These are phyloP conservation scores for Neuroscelio doddi DNA, from an alignment of 2,888 invertebrate species.

Conservation along the genomic window DNA sequence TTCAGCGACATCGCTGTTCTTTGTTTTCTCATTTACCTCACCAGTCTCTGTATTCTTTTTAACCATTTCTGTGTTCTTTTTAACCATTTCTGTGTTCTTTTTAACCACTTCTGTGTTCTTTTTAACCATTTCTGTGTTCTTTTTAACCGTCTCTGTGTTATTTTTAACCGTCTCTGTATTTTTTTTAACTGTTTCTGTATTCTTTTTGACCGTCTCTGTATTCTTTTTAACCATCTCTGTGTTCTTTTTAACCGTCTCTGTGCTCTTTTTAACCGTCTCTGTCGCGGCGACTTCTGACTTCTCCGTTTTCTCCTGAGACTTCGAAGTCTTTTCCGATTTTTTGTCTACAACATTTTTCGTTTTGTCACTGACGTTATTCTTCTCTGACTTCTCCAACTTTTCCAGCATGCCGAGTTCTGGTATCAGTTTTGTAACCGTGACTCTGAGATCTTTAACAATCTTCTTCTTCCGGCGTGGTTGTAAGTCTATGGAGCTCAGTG, in stretches of 20 bases:
- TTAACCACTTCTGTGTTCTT: constrained; percentile 26
- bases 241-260: constrained; percentile 40
- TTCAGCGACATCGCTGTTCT: constrained; percentile 41
- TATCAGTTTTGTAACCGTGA: constrained; percentile 67
- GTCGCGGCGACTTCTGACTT: constrained; percentile 56
- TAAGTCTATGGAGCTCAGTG: constrained; percentile 56
- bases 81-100: constrained; percentile 20
- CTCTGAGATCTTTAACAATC: constrained; percentile 67
- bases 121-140: constrained; percentile 33
- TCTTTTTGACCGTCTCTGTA: constrained; percentile 26
- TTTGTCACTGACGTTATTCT: constrained; percentile 43
- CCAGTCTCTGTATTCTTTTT: constrained; percentile 51
- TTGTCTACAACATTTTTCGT: constrained; percentile 65
- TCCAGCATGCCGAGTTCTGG: constrained; percentile 54
- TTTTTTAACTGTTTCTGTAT: constrained; percentile 35
- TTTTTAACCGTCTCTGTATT: constrained; percentile 38
- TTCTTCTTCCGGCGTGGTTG: constrained; percentile 68
- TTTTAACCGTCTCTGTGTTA: constrained; percentile 36
- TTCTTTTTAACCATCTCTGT: constrained; percentile 34
- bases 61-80: constrained; percentile 22
- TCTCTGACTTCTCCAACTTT: constrained; percentile 54
- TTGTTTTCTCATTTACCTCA: constrained; percentile 67
- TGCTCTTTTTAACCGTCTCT: constrained; percentile 38
- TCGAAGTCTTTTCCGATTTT: constrained; percentile 72
- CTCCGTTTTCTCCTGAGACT: constrained; percentile 72